These are phyloP conservation scores for Pluvialis apricaria DNA, from an alignment of 2,113 vertebrate species.

Conservation along the genomic window DNA sequence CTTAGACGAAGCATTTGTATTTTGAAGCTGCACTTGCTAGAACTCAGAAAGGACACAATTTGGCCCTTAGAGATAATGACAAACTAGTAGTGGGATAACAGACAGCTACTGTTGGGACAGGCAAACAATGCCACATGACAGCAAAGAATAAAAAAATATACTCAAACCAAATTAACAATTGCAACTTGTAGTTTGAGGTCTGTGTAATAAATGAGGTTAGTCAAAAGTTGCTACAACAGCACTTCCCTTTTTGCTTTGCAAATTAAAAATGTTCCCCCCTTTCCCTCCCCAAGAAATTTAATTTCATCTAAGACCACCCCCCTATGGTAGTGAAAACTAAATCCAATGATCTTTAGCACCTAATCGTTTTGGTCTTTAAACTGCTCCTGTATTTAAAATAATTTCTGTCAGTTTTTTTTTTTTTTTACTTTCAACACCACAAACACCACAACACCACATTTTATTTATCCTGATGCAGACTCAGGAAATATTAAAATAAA, in stretches of 20 bases:
- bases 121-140: neutral
- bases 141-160: neutral
- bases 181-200: neutral
- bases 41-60: neutral
- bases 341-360: neutral
- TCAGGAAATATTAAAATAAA: slow-evolving; percentile 11
- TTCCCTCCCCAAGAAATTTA: neutral
- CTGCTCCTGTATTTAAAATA: neutral
- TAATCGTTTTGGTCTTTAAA: neutral
- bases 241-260: neutral
- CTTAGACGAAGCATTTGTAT: neutral
- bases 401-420: neutral
- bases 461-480: neutral
- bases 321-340: neutral
- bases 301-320: neutral
- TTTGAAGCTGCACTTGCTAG: neutral
- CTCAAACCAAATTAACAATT: neutral
- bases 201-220: neutral
- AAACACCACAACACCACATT: neutral
- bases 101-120: neutral
- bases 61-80: neutral
- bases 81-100: neutral
- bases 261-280: neutral
- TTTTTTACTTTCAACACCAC: neutral
- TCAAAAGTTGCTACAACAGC: neutral